Base-by-base conservation (phyloP, 2,888 invertebrate genomes). In the Morpho deidamia region DNA sequence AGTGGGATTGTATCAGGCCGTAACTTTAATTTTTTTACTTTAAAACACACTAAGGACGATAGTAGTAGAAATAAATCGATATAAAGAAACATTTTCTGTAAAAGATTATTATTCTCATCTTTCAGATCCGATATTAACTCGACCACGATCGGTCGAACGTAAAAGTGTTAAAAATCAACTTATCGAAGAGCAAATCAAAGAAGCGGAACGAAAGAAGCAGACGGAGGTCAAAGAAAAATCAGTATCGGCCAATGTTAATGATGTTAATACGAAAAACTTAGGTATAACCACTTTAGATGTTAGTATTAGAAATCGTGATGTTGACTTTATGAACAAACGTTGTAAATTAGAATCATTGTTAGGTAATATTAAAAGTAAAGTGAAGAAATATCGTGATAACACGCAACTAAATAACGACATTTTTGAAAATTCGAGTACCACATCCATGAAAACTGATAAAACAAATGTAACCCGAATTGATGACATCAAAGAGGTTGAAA, bases 271-370 rank as follows among this genome's bases (percentile, higher is more conserved):
- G 48, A 9, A 12, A 9, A 37, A 43, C 7, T 14, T 44, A 2
- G 50, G 23, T 43, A 11, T 44, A 12, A 39, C 43, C 8, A 32
- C 43, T 38, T 51, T 56, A 44, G 38, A 58, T 23, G 51, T 53
- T 38, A 39, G 40, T 44, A 53, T 62, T 42, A 51, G 53, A 35
- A 62, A 59, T 47, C 53, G 56, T 14, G 74, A 72, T 32, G 66
- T 66, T 0, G 74, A 64, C 56, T 80, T 81, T 37, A 61, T 67
- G 1, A 70, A 71, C 8, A 84, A 82, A 58, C 69, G 76, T 8
- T 71, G 56, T 0, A 86, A 85, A 63, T 55, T 88, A 35, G 86
- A 87, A 68, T 56, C 55, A 32, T 47, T 75, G 11, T 58, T 76
- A 44, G 71, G 71, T 8, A 73, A 67, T 53, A 73, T 86, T 10